Evolutionary conservation across 2,888 invertebrate species (phyloP).

Genomic region (Euphydryas editha): DNA sequence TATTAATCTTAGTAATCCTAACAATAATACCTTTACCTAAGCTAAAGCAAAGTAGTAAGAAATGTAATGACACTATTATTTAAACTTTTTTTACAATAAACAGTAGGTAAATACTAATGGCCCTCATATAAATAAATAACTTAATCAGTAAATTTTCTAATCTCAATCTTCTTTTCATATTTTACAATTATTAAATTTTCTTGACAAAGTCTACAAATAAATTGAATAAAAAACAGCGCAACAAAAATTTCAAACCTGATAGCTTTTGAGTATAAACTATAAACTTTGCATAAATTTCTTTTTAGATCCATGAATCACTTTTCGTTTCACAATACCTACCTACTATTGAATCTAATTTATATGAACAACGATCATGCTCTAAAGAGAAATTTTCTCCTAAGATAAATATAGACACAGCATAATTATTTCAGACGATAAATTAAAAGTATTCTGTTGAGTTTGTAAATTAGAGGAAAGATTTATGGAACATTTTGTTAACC

Average conservation of each 20-base stretch:
- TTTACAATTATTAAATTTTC: background rate
- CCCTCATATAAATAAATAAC: too few species aligned
- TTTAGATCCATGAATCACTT: constrained; percentile 15
- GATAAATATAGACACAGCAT: constrained; percentile 22
- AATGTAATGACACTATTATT: too few species aligned
- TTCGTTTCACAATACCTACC: constrained; percentile 4
- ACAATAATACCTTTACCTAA: constrained; percentile 17
- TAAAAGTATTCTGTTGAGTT: constrained; percentile 20
- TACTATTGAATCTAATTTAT: constrained; percentile 22
- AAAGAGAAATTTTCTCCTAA: constrained; percentile 15
- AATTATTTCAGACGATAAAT: constrained; percentile 29
- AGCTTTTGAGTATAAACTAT: background rate
- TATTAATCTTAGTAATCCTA: constrained; percentile 11
- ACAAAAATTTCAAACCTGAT: too few species aligned
- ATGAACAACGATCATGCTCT: constrained; percentile 18
- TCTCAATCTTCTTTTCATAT: too few species aligned
- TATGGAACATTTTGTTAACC: constrained; percentile 11
- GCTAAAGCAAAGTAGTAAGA: background rate
- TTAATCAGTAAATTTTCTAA: too few species aligned
- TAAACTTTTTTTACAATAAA: too few species aligned
- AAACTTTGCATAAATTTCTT: background rate
- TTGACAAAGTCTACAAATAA: background rate
- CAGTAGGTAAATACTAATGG: too few species aligned
- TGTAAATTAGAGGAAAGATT: constrained; percentile 21
- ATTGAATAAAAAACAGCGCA: background rate